Conservation (phyloP, 1,140 invertebrate species). For the Nephotettix cincticeps region DNA sequence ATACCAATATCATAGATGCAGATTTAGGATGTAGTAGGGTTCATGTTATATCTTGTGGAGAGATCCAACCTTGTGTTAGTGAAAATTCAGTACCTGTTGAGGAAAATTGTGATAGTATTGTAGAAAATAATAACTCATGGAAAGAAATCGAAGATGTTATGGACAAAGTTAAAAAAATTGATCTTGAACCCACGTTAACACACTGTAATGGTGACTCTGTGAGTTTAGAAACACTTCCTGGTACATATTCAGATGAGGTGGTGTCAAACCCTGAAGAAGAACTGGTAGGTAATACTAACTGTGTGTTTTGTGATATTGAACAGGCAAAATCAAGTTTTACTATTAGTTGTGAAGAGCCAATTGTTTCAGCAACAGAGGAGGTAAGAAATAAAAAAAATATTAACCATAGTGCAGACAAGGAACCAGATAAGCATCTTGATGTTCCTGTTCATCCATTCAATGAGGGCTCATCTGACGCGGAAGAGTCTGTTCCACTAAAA, state of each 20-base stretch:
- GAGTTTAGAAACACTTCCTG: no score
- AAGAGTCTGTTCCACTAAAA: background rate
- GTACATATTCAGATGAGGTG: no score
- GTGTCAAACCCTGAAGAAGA: no score
- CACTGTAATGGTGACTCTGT: no score
- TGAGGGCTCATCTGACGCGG: background rate
- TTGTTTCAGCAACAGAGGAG: background rate
- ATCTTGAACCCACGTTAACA: no score
- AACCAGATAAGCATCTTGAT: background rate
- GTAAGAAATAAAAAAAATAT: background rate
- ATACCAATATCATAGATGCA: background rate
- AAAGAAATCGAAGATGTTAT: no score
- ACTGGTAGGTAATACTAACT: background rate
- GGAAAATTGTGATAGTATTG: background rate
- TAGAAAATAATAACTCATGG: background rate
- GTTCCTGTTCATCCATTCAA: background rate
- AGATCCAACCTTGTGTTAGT: background rate
- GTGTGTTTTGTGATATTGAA: slow-evolving; percentile 14
- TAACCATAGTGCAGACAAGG: background rate
- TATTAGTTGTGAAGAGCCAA: background rate
- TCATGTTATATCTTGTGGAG: background rate
- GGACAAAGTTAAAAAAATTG: no score
- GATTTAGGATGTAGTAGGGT: background rate
- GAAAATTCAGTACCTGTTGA: background rate
- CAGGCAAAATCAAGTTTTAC: background rate